These are phyloP conservation scores for Drosophila oshimai DNA, from an alignment of 1,140 invertebrate species.

Conservation along the genomic window DNA sequence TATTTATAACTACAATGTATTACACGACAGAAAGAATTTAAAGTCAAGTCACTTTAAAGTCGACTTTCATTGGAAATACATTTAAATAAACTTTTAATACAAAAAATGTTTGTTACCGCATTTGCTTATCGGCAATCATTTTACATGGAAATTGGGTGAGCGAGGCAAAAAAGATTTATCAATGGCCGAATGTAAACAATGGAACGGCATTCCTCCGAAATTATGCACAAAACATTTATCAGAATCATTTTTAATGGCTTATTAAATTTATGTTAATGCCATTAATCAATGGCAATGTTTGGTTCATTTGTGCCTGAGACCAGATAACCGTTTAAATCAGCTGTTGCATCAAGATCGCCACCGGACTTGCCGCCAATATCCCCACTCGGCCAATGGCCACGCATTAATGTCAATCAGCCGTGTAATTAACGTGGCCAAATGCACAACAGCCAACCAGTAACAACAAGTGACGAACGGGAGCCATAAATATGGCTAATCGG, in stretches of 20 bases:
- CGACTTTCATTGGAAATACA: too few relatives aligned
- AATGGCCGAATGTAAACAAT: neutral
- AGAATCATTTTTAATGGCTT: conserved; percentile 39
- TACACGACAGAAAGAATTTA: neutral
- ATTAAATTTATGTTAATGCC: conserved; percentile 58
- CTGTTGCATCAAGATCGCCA: conserved; percentile 57
- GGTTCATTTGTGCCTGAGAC: conserved; percentile 21
- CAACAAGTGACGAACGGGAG: conserved; percentile 47
- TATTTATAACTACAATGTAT: neutral
- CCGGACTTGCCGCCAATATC: neutral
- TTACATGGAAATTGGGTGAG: neutral
- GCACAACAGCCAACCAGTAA: conserved; percentile 5
- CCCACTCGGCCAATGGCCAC: conserved; percentile 2
- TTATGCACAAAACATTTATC: conserved; percentile 39
- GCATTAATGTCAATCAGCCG: conserved; percentile 74
- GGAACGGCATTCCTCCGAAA: neutral
- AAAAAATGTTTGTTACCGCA: neutral
- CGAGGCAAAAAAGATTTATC: conserved; percentile 5
- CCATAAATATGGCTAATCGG: conserved; percentile 75
- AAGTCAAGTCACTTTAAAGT: neutral
- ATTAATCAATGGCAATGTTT: conserved; percentile 61
- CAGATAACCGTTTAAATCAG: conserved; percentile 53
- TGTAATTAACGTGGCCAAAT: conserved; percentile 64
- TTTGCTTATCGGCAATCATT: conserved; percentile 11
- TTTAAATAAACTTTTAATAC: too few relatives aligned